A percentile compares a stretch with the other conserved stretches of the same genome.
phyloP scores from a whole-genome alignment of 1,140 invertebrate species.

The Leptinotarsa undecemlineata region DNA sequence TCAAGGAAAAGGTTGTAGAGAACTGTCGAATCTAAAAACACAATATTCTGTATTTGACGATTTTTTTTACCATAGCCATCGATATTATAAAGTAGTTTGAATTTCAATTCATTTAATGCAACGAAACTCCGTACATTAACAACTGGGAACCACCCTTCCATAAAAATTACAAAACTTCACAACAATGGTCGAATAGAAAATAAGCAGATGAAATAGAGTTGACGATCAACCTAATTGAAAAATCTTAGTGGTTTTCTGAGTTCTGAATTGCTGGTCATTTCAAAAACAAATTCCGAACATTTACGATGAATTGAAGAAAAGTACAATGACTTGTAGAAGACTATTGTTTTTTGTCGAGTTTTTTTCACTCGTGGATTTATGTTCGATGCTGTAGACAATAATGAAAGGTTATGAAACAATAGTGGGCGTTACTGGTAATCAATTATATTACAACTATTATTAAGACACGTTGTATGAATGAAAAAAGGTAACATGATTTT shows the following conservation, averaged over 20 bases:
- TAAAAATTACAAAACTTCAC: too few species aligned
- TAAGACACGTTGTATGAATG: conserved; percentile 22
- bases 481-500: conserved; percentile 25
- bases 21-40: too few species aligned
- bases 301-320: neutral
- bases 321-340: neutral
- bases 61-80: too few species aligned
- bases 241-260: too few species aligned
- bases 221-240: too few species aligned
- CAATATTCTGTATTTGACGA: too few species aligned
- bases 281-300: neutral
- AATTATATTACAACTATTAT: conserved; percentile 26
- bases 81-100: too few species aligned
- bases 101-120: too few species aligned
- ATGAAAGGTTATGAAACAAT: conserved; percentile 27
- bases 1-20: too few species aligned
- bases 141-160: neutral
- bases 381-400: conserved; percentile 20
- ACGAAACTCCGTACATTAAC: too few species aligned
- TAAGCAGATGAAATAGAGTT: too few species aligned
- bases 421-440: conserved; percentile 26
- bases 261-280: neutral
- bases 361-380: neutral
- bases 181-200: too few species aligned
- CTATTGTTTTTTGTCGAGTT: neutral